A percentile compares a stretch with the other conserved stretches of the same genome.
Conservation (phyloP, 2,888 invertebrate genomes). For the Pandemis heparana region DNA sequence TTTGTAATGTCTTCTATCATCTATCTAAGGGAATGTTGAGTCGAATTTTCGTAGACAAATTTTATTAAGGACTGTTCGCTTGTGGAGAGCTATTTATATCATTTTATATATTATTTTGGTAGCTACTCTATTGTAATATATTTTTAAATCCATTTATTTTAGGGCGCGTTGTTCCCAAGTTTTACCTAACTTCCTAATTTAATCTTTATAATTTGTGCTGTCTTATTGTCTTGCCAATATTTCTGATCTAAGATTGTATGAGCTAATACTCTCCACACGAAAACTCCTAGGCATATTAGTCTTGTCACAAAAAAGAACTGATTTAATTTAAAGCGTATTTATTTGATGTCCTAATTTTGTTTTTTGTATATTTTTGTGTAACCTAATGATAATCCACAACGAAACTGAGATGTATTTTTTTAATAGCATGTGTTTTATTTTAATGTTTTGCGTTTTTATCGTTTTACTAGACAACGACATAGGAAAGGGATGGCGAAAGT, state of each 20-base stretch:
- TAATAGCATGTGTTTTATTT: conserved; percentile 1
- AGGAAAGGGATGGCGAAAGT: background rate
- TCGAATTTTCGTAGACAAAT: conserved; percentile 27
- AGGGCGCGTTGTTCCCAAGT: background rate
- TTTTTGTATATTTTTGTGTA: conserved; percentile 59
- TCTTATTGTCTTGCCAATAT: background rate
- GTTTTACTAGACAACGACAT: background rate
- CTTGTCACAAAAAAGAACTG: conserved; percentile 55
- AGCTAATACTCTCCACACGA: background rate
- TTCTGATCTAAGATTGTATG: background rate
- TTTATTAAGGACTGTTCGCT: conserved; percentile 15
- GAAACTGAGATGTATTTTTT: conserved; percentile 33
- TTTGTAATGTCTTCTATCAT: conserved; percentile 21
- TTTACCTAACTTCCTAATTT: background rate
- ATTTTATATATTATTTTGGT: background rate
- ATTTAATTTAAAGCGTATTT: conserved; percentile 55
- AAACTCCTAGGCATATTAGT: conserved; percentile 25
- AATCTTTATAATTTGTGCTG: background rate
- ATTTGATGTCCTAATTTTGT: conserved; percentile 43
- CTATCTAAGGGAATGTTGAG: conserved; percentile 23
- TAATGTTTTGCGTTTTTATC: background rate
- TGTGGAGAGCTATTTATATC: conserved; percentile 19
- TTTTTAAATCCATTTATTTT: background rate
- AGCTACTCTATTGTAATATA: background rate
- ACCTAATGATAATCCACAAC: conserved; percentile 38